These are phyloP conservation scores for Ganaspis brasiliensis DNA, from an alignment of 2,888 invertebrate species.

Conservation along the genomic window DNA sequence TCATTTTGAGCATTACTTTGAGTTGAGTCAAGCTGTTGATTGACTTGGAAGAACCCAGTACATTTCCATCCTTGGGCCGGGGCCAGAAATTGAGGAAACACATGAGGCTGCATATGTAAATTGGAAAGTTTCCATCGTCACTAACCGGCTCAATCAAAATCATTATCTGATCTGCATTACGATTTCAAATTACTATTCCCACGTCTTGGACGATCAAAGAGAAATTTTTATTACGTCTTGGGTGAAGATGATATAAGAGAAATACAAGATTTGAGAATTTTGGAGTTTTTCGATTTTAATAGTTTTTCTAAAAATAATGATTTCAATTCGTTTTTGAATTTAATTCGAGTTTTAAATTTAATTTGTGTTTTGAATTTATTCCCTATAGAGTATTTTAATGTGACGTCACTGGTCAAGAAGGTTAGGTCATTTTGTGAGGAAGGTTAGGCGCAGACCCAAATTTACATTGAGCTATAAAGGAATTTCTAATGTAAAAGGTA, in stretches of 20 bases:
- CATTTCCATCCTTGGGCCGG: conserved; percentile 57
- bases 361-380: no score
- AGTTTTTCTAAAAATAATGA: no score
- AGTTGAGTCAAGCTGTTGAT: background rate
- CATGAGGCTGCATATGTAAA: conserved; percentile 49
- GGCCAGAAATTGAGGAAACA: conserved; percentile 46
- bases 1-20: background rate
- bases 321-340: no score
- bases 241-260: background rate
- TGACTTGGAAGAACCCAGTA: conserved; percentile 45
- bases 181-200: conserved; percentile 15
- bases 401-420: no score
- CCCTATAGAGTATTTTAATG: no score
- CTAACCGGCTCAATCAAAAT: conserved; percentile 22
- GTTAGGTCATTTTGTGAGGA: no score
- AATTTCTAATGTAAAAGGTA: no score
- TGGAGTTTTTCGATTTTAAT: no score
- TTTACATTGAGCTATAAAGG: no score
- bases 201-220: background rate
- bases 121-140: conserved; percentile 60
- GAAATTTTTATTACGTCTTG: background rate
- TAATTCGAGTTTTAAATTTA: no score
- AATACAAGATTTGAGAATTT: background rate
- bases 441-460: no score
- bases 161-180: conserved; percentile 18